Conservation (phyloP, 2,113 vertebrate genomes). For the Coregonus clupeaformis region DNA sequence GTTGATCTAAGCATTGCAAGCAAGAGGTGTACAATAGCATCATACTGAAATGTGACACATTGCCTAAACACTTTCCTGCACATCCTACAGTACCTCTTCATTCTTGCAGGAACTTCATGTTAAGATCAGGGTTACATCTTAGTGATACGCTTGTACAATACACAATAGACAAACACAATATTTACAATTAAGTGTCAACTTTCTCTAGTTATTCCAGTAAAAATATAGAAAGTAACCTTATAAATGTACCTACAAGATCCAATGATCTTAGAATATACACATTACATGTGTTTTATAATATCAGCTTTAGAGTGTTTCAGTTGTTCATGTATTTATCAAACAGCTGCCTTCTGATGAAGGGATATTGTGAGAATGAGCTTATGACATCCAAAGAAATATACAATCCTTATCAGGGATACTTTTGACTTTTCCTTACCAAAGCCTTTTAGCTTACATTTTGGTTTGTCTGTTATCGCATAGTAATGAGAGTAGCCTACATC, state of each 20-base stretch:
- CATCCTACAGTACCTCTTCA: conserved; percentile 27
- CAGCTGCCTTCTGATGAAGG: conserved; percentile 13
- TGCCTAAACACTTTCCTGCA: conserved; percentile 8
- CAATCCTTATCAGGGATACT: no score
- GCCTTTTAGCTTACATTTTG: conserved; percentile 29
- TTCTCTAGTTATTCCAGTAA: background rate
- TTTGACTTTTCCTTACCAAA: background rate
- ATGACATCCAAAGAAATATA: background rate
- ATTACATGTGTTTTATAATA: conserved; percentile 6
- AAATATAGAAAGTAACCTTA: background rate
- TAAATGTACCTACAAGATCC: conserved; percentile 13
- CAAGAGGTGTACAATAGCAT: conserved; percentile 4
- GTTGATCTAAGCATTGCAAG: background rate
- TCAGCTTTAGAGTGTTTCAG: conserved; percentile 8
- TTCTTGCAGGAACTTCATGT: background rate
- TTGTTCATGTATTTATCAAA: conserved; percentile 2
- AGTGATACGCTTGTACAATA: background rate
- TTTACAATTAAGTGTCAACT: conserved; percentile 28
- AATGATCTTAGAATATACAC: background rate
- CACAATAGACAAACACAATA: conserved; percentile 12
- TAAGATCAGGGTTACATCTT: background rate
- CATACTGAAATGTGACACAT: background rate
- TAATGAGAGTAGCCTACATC: background rate
- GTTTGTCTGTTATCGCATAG: background rate
- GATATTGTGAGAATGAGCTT: conserved; percentile 9